Percentiles rank a stretch among this genome's conserved stretches.
Evolutionary conservation across 2,113 vertebrate species (phyloP).

Genomic region (Emydocephalus ijimae): DNA sequence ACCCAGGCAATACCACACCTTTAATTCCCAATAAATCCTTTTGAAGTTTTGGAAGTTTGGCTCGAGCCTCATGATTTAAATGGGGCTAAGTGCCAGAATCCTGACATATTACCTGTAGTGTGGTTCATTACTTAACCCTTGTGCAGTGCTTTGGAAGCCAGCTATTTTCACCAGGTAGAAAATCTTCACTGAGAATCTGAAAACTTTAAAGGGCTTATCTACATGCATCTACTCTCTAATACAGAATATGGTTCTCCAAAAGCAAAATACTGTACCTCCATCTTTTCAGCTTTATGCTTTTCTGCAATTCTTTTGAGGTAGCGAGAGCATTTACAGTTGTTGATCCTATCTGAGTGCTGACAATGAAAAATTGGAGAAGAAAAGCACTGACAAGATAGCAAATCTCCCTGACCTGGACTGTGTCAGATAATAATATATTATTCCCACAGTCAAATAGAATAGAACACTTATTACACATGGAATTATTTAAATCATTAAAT

Average conservation of each 20-base stretch:
- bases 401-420: background rate
- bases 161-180: background rate
- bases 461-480: background rate
- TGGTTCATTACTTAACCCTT: background rate
- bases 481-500: background rate
- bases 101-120: background rate
- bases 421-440: background rate
- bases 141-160: background rate
- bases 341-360: conserved; percentile 1
- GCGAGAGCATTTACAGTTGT: background rate
- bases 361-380: background rate
- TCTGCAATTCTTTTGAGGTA: background rate
- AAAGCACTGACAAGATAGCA: background rate
- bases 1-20: no score
- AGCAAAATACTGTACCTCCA: background rate
- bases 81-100: no score
- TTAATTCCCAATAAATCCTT: no score
- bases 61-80: no score
- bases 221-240: background rate
- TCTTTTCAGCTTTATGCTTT: background rate
- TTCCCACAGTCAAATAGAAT: background rate
- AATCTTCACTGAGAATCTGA: background rate
- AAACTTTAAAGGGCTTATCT: background rate
- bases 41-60: no score
- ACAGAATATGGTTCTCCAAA: background rate